Evolutionary conservation across 2,797 vertebrate species (phyloP).

Genomic region (Gambusia yucatana): DNA sequence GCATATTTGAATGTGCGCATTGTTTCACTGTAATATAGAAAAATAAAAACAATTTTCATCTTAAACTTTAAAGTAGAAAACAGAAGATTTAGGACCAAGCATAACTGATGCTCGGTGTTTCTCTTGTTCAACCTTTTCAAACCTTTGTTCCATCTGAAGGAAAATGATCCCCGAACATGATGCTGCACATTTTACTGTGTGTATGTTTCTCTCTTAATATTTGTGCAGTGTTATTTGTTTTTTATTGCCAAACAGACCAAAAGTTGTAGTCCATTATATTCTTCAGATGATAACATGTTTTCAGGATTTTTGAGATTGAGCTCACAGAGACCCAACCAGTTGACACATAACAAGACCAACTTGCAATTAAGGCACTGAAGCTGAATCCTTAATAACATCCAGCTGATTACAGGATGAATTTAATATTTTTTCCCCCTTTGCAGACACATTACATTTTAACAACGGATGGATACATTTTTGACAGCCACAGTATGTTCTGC

Average conservation of each 20-base stretch:
- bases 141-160: background rate
- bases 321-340: background rate
- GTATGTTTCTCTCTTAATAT: background rate
- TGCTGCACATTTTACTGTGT: background rate
- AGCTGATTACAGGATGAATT: background rate
- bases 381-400: background rate
- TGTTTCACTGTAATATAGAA: no score
- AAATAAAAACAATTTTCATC: no score
- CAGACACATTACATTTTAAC: background rate
- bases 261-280: background rate
- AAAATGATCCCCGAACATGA: background rate
- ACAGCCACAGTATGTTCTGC: background rate
- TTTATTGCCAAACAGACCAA: no score
- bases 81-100: background rate
- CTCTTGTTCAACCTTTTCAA: background rate
- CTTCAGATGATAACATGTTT: background rate
- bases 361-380: background rate
- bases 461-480: background rate
- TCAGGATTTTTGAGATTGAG: background rate
- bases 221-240: background rate
- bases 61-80: background rate
- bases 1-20: background rate
- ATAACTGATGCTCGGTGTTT: background rate
- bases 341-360: background rate
- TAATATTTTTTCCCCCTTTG: background rate